Conservation (phyloP, 1,140 invertebrate species). For the Bombus huntii region DNA sequence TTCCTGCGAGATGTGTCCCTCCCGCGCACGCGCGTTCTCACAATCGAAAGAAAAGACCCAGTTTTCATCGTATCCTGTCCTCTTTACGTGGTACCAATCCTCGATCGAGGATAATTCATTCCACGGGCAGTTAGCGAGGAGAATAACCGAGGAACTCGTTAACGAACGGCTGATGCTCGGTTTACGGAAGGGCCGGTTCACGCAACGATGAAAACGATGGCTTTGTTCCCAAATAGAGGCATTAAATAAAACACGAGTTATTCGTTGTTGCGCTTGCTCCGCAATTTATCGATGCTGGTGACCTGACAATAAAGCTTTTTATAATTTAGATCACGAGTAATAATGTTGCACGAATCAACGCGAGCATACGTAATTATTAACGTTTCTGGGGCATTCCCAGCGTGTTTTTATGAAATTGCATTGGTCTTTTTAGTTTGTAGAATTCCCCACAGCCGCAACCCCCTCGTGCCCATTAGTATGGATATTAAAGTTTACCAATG, state of each 20-base stretch:
- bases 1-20: neutral
- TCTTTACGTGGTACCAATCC: neutral
- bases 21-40: neutral
- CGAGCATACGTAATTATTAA: neutral
- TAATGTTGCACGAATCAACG: neutral
- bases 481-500: too few relatives aligned
- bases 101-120: slow-evolving; percentile 19
- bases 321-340: neutral
- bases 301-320: neutral
- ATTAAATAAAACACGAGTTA: neutral
- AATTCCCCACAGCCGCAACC: too few relatives aligned
- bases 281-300: neutral
- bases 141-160: neutral
- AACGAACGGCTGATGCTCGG: neutral
- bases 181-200: neutral
- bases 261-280: neutral
- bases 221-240: neutral
- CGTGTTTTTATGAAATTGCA: neutral
- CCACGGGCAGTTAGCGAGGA: slow-evolving; percentile 6
- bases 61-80: neutral
- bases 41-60: neutral
- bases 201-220: neutral
- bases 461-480: too few relatives aligned
- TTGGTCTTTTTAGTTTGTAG: too few relatives aligned
- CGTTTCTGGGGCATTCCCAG: neutral